phyloP scores from a whole-genome alignment of 37 sponge, comb jelly and placozoan species.

The Ephydatia muelleri region DNA sequence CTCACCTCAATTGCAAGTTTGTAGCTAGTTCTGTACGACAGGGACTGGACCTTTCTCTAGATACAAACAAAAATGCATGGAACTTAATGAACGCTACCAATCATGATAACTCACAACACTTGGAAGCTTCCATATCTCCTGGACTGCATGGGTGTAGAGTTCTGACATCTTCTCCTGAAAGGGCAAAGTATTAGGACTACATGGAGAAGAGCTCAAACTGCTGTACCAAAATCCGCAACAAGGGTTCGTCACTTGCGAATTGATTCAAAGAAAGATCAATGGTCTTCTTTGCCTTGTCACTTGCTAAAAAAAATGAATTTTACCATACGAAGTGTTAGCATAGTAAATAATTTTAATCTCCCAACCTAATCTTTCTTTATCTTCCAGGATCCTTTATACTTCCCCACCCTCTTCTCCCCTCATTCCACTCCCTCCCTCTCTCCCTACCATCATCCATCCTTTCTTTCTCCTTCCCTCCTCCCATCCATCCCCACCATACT shows the following conservation, averaged over 20 bases:
- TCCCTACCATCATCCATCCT: not conserved
- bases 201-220: constrained; percentile 5
- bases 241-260: not conserved
- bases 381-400: too few relatives aligned
- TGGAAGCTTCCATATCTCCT: constrained; percentile 47
- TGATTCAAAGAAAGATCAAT: constrained; percentile 31
- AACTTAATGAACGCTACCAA: not conserved
- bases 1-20: constrained; percentile 61
- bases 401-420: too few relatives aligned
- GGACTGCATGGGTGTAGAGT: constrained; percentile 45
- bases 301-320: constrained; percentile 12
- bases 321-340: too few relatives aligned
- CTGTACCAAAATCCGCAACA: not conserved
- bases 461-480: not conserved
- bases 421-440: too few relatives aligned
- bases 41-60: constrained; percentile 53
- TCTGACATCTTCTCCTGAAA: constrained; percentile 39
- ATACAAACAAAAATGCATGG: not conserved
- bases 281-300: constrained; percentile 37
- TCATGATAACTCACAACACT: constrained; percentile 7
- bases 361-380: too few relatives aligned
- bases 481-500: not conserved
- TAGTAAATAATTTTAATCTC: too few relatives aligned
- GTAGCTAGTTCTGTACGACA: constrained; percentile 38
- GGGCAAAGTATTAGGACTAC: not conserved